These are phyloP conservation scores for Pomatostomus ruficeps DNA, from an alignment of 2,113 vertebrate genomes.

Conservation along the genomic window DNA sequence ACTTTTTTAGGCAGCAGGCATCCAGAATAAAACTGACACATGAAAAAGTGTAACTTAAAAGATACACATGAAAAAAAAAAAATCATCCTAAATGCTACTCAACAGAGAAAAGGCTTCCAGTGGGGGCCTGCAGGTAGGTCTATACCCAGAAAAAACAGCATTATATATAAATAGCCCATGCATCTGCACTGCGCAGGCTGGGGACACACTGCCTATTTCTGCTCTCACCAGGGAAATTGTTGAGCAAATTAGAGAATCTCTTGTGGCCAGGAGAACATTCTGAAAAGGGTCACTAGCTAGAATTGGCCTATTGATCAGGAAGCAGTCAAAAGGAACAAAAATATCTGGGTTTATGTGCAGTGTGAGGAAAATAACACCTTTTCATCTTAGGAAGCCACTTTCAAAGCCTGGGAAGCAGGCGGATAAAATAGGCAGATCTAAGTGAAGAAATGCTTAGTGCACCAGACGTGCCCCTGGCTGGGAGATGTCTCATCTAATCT, in stretches of 20 bases:
- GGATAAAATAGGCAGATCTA: background rate
- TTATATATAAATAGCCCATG: accelerated
- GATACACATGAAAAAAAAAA: background rate
- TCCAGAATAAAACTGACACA: background rate
- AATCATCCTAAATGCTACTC: background rate
- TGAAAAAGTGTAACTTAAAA: background rate
- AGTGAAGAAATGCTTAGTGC: background rate
- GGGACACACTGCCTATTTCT: background rate
- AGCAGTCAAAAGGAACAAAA: background rate
- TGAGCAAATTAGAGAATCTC: background rate
- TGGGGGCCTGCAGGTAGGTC: background rate
- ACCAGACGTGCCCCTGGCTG: background rate
- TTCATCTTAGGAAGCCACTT: background rate
- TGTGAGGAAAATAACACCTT: background rate
- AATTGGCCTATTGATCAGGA: background rate
- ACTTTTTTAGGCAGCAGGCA: background rate
- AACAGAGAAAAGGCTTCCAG: background rate
- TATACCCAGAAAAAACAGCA: background rate
- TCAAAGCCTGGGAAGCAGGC: background rate
- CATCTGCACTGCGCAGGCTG: background rate
- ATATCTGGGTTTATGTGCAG: background rate
- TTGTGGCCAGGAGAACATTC: background rate
- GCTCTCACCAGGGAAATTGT: background rate
- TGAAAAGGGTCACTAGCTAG: background rate
- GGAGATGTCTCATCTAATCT: background rate